Evolutionary conservation across 2,888 invertebrate species (phyloP).

Genomic region (Gymnocheta viridis): DNA sequence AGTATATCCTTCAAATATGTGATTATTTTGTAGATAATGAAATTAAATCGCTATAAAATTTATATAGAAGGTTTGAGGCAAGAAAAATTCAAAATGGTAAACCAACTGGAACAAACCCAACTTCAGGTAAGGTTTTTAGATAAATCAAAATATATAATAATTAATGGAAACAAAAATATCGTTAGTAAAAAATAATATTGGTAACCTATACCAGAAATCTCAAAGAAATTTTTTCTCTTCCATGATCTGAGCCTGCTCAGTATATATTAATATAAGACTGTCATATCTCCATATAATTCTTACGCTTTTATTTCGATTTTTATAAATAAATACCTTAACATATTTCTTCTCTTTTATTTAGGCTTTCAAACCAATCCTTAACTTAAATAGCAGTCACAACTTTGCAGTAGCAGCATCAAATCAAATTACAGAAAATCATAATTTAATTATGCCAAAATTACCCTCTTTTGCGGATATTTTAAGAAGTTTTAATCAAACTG

Average conservation of each 20-base stretch:
- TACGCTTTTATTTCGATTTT: no score
- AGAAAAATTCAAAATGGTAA: conserved; percentile 14
- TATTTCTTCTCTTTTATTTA: not conserved
- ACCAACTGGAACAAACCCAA: conserved; percentile 21
- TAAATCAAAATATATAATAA: no score
- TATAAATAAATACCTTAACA: not conserved
- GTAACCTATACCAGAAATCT: no score
- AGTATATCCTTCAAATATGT: no score
- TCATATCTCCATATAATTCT: no score
- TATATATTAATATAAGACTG: no score
- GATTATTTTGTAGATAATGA: conserved; percentile 24
- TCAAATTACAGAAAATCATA: not conserved
- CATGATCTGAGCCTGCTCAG: no score
- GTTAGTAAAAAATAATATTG: no score
- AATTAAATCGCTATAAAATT: conserved; percentile 26
- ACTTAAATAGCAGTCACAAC: not conserved
- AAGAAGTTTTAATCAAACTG: conserved; percentile 37
- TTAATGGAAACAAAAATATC: no score
- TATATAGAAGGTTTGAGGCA: conserved; percentile 33
- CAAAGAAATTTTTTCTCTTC: no score
- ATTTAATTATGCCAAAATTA: conserved; percentile 37
- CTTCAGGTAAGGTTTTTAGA: conserved; percentile 29
- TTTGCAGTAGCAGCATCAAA: not conserved
- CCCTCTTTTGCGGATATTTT: conserved; percentile 59
- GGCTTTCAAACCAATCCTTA: conserved; percentile 34